Base-by-base conservation (phyloP, 2,888 invertebrate species). In the Phaedon cochleariae region DNA sequence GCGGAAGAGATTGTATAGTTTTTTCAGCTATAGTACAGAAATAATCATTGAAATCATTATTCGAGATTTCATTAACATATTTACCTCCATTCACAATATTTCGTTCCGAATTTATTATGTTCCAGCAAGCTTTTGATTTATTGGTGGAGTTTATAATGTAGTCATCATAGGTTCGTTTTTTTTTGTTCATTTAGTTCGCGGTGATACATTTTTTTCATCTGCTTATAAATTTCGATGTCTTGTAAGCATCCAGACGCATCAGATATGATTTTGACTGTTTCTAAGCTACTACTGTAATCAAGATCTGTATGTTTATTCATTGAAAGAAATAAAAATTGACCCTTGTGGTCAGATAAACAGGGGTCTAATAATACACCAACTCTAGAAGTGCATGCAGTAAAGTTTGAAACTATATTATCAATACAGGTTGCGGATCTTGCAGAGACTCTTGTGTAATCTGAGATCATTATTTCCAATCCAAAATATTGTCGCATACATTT, bases 381-480 rank as follows among this genome's bases (percentile, higher is more conserved):
- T 26, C 7, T 7, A 7, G 3, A 5, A 7, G 26, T 26, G 26
- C 7, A 7, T 26, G 7, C 7, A 26, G 3, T 26, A 3, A 26
- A 3, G 7, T 26, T 26, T 26, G 26, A 26, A 26, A 26, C 17
- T n/a, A n/a, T n/a, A 48, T 15, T 49, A 22, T 49, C 21, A 20
- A 21, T 20, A 10, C 21, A 49, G 4, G 49, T 49, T 49, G 49
- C 49, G 15, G 49, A 49, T 49, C n/a, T 26, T 52, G 52, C 52
- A 18, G 26, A 26, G n/a, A 29, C 52, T 52, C 53, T 53, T 2
- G 53, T 53, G 53, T 53, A 53, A 34, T 53, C 29, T 34, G 34
- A 53, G 31, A 53, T 31, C 17, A 53, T 53, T 31, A 53, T 53
- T 31, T 53, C 53, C 18, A 31, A 34, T 53, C 53, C 29, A 29